Evolutionary conservation across 2,797 vertebrate species (phyloP), one percentile per base, ranked within the genome.

Genomic region (Delichon dasypus): DNA sequence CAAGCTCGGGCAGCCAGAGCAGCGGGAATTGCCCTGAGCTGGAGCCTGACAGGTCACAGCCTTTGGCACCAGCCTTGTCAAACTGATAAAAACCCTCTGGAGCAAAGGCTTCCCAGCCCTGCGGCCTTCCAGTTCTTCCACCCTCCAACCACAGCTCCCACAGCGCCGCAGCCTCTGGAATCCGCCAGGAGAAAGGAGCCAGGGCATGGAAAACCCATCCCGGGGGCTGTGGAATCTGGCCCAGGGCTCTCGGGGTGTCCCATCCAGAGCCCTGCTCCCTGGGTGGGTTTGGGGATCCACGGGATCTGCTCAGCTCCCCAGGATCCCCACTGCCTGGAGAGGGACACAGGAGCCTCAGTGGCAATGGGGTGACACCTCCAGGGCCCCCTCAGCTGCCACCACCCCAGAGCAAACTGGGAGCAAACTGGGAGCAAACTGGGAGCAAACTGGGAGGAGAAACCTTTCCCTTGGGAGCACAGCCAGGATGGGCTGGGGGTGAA

Each of bases 1-100:
- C 0, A 5, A 62, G 47, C 45, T 50, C 1, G 8, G 36, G 34
- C 84, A 66, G 76, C 55, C 19, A 17, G 30, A 62, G 77, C 84
- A 70, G 66, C 2, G 0, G 76, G 65, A 83, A 54, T 55, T 16
- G 87, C 67, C 81, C 81, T 0, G 16, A 54, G 79, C 60, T 25
- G 2, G 70, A 85, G 71, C 50, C 74, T 21, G 64, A 71, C 67
- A 73, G 94, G 92, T 89, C 92, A 83, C 57, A 71, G 88, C 92
- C 94, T 68, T 79, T 58, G 76, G 85, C 78, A 55, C 11, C 34
- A 55, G 50, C 55, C 64, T 20, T 42, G 58, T 65, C 87, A 78
- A 34, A 54, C 42, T 11, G 54, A 87, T 57, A 84, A 92, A 92
- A 83, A 16, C 54, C 53, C 54, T 81, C 38, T 1, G 1, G 13